Evolutionary conservation across 2,113 vertebrate genomes (phyloP).

Genomic region (Otis tarda): DNA sequence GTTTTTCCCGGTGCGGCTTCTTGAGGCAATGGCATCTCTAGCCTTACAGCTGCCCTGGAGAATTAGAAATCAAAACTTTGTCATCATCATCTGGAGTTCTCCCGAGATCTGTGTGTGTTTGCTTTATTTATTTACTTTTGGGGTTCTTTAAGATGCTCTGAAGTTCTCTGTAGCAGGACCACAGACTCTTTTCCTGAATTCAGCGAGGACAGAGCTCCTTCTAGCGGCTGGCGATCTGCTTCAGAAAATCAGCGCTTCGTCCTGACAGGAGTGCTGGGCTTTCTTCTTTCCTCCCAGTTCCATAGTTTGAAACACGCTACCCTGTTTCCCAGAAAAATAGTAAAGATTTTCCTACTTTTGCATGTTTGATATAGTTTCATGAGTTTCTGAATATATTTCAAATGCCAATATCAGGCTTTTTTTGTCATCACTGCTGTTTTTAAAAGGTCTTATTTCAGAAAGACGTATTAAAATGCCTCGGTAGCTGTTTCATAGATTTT

Average conservation of each 20-base stretch:
- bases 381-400: not conserved
- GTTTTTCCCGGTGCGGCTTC: not conserved
- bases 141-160: not conserved
- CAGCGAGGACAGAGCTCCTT: slow-evolving; percentile 62
- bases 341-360: not conserved
- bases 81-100: not conserved
- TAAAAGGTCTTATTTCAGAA: not conserved
- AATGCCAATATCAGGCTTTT: not conserved
- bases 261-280: not conserved
- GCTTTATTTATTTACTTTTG: not conserved
- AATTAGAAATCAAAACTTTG: not conserved
- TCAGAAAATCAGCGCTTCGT: not conserved
- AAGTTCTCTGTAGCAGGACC: not conserved
- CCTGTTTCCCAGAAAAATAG: not conserved
- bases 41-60: not conserved
- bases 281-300: not conserved
- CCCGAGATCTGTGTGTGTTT: not conserved
- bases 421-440: not conserved
- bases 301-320: not conserved
- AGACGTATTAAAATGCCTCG: too few relatives aligned
- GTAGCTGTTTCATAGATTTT: not conserved
- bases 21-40: not conserved
- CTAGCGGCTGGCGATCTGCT: slow-evolving; percentile 58
- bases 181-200: not conserved
- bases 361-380: not conserved